phyloP scores from a whole-genome alignment of 2,113 vertebrate species.

The Nothobranchius kuhntae region DNA sequence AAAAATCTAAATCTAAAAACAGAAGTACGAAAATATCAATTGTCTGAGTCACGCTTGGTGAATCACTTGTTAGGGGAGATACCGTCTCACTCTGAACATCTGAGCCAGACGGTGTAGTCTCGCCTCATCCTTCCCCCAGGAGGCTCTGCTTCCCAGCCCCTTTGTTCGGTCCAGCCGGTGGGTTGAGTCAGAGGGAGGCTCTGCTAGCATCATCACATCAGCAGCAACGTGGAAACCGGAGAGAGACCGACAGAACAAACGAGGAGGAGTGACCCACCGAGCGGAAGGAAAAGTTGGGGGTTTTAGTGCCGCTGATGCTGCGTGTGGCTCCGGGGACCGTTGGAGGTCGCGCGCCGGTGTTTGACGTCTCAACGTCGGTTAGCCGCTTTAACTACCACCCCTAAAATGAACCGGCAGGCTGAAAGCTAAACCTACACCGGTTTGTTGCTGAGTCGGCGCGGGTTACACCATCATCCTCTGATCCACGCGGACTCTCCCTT shows the following conservation, averaged over 20 bases:
- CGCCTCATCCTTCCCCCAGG: constrained; percentile 52
- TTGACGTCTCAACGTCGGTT: not conserved
- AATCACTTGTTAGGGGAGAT: not conserved
- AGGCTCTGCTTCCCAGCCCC: constrained; percentile 64
- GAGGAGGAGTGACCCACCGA: not conserved
- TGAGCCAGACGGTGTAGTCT: constrained; percentile 24
- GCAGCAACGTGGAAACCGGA: constrained; percentile 5
- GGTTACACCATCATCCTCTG: constrained; percentile 30
- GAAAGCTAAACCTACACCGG: constrained; percentile 17
- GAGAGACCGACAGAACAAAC: constrained; percentile 16
- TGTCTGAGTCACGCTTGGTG: not conserved
- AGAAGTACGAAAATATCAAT: accelerated
- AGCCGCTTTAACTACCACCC: constrained; percentile 5
- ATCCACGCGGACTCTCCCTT: constrained; percentile 53
- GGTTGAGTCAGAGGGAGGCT: constrained; percentile 68
- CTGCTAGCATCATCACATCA: constrained; percentile 18
- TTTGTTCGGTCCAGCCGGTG: constrained; percentile 74
- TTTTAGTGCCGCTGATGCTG: constrained; percentile 50
- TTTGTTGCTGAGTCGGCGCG: constrained; percentile 12
- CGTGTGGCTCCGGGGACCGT: not conserved
- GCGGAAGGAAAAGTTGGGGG: constrained; percentile 23
- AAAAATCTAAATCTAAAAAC: not conserved
- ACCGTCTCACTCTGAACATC: not conserved
- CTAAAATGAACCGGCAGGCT: constrained; percentile 26
- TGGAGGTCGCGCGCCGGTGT: not conserved